Evolutionary conservation across 2,888 invertebrate species (phyloP), one percentile per base, ranked within the genome.

Genomic region (Therioaphis trifolii): DNA sequence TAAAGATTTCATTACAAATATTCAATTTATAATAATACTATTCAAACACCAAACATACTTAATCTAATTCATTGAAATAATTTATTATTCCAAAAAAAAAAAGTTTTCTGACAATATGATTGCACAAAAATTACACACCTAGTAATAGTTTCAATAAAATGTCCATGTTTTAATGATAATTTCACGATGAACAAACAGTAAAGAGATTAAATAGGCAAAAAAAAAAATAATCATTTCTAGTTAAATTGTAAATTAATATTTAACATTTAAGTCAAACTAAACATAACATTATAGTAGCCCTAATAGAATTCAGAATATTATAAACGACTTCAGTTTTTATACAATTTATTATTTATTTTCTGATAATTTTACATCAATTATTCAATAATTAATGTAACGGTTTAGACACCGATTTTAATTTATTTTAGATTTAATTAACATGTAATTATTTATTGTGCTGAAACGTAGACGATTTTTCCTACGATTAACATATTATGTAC

Each of bases 391-490:
- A 68, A 78, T 78, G 68, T 46, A 40, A 68, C 18, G 18, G 27
- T 74, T 71, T 40, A 74, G 82, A 61, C 58, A 63, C 72, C 40
- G 21, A 52, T 63, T 49, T 63, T 72, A 61, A 63, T 63, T 74
- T 82, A 72, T 82, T 72, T 49, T 80, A 80, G 80, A 72, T 21
- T 61, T 82, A 82, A 61, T 72, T 61, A 49, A 55, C 9, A 40
- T 82, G 1, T 82, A 82, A 63, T 72, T 52, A 43, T 82, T 72
- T 74, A 52, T 58, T 24, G 24, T 7, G 82, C 63, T 63, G 82
- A 82, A 82, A 82, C 82, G 82, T 72, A 82, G 71, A 82, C 71
- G 82, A 82, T 82, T 82, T 74, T 72, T 82, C 82, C 82, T 71
- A 82, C 82, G 72, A 72, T 61, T 12, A 71, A 72, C 21, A 71